phyloP scores from a whole-genome alignment of 2,888 invertebrate genomes.

The Scelioninae gen. 1 region DNA sequence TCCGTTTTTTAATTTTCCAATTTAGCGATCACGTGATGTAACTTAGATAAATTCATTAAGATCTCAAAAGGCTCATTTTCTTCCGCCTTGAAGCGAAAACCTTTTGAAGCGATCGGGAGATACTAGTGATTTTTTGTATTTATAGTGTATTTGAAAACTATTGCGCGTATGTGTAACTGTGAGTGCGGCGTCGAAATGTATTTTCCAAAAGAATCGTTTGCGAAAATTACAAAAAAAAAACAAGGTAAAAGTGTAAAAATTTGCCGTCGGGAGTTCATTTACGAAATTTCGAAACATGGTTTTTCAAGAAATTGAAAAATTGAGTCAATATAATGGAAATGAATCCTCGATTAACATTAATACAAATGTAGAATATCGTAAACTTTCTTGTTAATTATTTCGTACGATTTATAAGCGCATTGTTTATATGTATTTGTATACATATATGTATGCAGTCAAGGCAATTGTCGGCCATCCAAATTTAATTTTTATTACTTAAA shows the following conservation, averaged over 20 bases:
- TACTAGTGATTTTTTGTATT: conserved; percentile 78
- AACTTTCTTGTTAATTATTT: conserved; percentile 54
- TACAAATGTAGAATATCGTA: conserved; percentile 31
- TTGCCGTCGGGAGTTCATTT: conserved; percentile 30
- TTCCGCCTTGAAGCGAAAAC: conserved; percentile 14
- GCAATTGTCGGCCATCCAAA: conserved; percentile 47
- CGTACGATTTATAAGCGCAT: conserved; percentile 39
- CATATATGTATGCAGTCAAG: conserved; percentile 28
- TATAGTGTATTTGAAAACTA: conserved; percentile 77
- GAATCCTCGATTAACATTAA: conserved; percentile 30
- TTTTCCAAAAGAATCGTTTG: conserved; percentile 52
- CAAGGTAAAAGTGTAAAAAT: neutral
- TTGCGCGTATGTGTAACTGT: conserved; percentile 71
- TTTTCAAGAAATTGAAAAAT: too few relatives aligned
- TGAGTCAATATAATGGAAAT: neutral
- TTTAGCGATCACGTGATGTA: conserved; percentile 59
- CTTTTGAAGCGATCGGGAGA: conserved; percentile 67
- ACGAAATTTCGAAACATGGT: too few relatives aligned
- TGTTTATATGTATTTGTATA: conserved; percentile 36
- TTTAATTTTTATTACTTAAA: neutral
- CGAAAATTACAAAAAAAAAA: neutral
- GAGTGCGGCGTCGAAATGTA: conserved; percentile 44
- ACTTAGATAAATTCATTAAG: conserved; percentile 44
- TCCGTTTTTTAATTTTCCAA: conserved; percentile 5
- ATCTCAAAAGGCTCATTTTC: conserved; percentile 73